A percentile compares a stretch with the other conserved stretches of the same genome.
Conservation (phyloP, 2,888 invertebrate genomes). For the Lapara coniferarum region DNA sequence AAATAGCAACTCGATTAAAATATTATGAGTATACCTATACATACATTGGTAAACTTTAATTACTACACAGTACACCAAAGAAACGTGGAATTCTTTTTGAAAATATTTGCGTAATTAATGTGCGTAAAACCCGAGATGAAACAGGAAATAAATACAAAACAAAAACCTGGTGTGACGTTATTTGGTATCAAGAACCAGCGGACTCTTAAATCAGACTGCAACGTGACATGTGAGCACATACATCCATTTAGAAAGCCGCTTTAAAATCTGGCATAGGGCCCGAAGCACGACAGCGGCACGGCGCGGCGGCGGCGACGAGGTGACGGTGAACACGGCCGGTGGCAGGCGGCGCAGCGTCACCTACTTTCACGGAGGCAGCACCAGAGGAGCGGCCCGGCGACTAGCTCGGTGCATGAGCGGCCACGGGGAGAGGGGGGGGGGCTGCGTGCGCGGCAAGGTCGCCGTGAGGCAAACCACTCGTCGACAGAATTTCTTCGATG, state of each 20-base stretch:
- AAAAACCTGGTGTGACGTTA: background rate
- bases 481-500: slow-evolving; percentile 77
- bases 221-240: slow-evolving; percentile 32
- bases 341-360: slow-evolving; percentile 59
- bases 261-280: slow-evolving; percentile 65
- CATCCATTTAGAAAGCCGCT: slow-evolving; percentile 71
- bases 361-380: slow-evolving; percentile 76
- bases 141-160: background rate
- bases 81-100: too few relatives aligned
- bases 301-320: slow-evolving; percentile 38
- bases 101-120: background rate
- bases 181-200: slow-evolving; percentile 1
- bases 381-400: slow-evolving; percentile 51
- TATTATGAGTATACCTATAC: background rate
- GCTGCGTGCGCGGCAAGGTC: slow-evolving; percentile 73
- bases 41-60: background rate
- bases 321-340: slow-evolving; percentile 35
- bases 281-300: slow-evolving; percentile 48
- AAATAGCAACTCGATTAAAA: background rate
- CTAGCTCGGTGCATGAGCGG: slow-evolving; percentile 43
- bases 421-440: slow-evolving; percentile 45
- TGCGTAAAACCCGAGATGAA: background rate
- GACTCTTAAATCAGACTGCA: slow-evolving; percentile 18
- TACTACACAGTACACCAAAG: background rate
- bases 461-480: slow-evolving; percentile 82